Evolutionary conservation across 2,113 vertebrate genomes (phyloP), one percentile per base, ranked within the genome.

Genomic region (Charadrius vociferus): DNA sequence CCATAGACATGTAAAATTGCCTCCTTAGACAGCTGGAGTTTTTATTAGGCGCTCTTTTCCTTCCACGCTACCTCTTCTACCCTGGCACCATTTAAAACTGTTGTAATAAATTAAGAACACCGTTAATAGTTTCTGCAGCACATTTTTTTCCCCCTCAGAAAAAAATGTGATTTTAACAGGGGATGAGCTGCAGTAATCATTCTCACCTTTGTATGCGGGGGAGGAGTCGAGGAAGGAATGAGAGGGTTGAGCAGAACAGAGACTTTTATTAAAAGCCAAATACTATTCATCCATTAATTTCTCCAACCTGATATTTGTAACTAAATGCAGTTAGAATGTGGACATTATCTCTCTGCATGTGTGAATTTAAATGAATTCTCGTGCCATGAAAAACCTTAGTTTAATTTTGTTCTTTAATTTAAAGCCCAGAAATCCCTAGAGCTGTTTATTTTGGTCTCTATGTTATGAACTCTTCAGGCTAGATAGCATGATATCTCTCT

Each of bases 321-420:
- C 20, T 53, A 81, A 91, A 90, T 34, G 12, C 32, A 79, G 24
- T 36, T 72, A 68, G 52, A 85, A 86, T 16, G 24, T 68, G 19
- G 27, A 52, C 1, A 3, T 67, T 75, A 27, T 47, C 13, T 75
- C 22, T 75, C 49, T 30, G 13, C 21, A 39, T 36, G 19, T 45
- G 52, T 50, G 29, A 86, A 88, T 81, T 88, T 74, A 95, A 92
- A 88, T 45, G 3, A 86, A 86, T 59, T 94, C 10, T 72, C 85
- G 14, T 91, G 27, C 52, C 36, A 45, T 12, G 10, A 14, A 89
- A 39, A 75, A 55, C 4, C 29, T 41, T 17, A 58, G 10, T 32
- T 86, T 63, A 61, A 70, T 45, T 86, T 73, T 91, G 2, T 11
- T 73, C 26, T 65, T 89, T 74, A 66, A 83, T 29, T 86, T 66